Percentiles rank a stretch among this genome's conserved stretches.
Conservation (phyloP, 1,140 invertebrate species). For the Diorhabda elongata region DNA sequence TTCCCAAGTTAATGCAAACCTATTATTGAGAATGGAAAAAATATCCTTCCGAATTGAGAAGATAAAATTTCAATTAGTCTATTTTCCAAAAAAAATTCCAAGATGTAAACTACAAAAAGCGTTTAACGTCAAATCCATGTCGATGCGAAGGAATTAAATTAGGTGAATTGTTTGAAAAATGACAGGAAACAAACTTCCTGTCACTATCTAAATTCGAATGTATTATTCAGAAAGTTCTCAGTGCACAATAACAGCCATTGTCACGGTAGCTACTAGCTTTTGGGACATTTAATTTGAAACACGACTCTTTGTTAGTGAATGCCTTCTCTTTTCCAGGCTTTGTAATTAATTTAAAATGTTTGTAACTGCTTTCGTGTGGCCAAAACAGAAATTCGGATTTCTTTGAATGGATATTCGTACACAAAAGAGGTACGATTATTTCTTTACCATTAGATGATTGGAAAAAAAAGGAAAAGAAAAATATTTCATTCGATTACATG, state of each 20-base stretch:
- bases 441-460: slow-evolving; percentile 2
- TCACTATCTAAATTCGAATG: slow-evolving; percentile 14
- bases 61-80: no score
- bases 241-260: slow-evolving; percentile 20
- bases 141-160: slow-evolving; percentile 17
- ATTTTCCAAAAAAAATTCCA: no score
- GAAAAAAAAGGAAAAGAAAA: background rate
- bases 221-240: slow-evolving; percentile 19
- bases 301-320: slow-evolving; percentile 17
- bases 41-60: no score
- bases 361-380: slow-evolving; percentile 15
- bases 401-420: background rate
- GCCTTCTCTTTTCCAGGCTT: slow-evolving; percentile 9
- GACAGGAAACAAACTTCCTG: slow-evolving; percentile 14
- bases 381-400: slow-evolving; percentile 17
- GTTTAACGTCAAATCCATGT: slow-evolving; percentile 5
- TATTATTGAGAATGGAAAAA: no score
- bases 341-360: slow-evolving; percentile 20
- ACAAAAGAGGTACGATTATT: slow-evolving; percentile 3
- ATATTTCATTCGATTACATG: no score
- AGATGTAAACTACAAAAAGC: background rate
- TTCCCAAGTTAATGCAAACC: no score
- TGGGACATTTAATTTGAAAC: slow-evolving; percentile 18
- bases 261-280: slow-evolving; percentile 21
- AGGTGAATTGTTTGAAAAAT: slow-evolving; percentile 15